Conservation (phyloP, 30 jellyfish, hydroid and myxozoan genomes). For the Chironex yamaguchii region DNA sequence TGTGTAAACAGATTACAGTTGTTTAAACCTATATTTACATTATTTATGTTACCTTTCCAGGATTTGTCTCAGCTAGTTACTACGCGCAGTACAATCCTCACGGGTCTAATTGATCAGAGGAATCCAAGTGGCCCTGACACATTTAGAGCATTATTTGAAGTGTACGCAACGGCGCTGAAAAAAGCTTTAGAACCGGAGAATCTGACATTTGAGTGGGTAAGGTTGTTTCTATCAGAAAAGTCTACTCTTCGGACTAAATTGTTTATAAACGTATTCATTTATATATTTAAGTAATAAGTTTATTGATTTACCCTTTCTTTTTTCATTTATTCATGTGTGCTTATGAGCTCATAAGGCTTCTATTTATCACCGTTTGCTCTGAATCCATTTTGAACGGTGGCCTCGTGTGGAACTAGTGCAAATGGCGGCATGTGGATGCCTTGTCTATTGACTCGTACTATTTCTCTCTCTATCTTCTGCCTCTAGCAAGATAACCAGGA, state of each 20-base stretch:
- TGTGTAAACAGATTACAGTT: no score
- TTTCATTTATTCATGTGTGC: background rate
- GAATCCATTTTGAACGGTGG: no score
- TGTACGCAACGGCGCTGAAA: constrained; percentile 47
- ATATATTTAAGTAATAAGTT: no score
- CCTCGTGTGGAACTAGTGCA: no score
- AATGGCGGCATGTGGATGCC: no score
- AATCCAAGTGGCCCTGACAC: constrained; percentile 53
- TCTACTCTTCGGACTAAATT: no score
- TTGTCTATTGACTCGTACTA: no score
- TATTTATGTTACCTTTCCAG: background rate
- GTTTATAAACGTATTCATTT: no score
- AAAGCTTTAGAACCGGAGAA: constrained; percentile 57
- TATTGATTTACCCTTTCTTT: background rate
- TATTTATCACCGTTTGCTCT: no score
- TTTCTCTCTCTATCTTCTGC: no score
- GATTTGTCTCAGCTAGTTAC: constrained; percentile 82
- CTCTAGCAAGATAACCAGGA: constrained; percentile 77
- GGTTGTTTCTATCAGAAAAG: no score
- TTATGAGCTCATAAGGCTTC: background rate
- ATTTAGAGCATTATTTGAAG: constrained; percentile 49
- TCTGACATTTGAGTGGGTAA: constrained; percentile 71
- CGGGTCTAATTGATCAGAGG: constrained; percentile 52
- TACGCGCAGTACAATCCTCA: constrained; percentile 68
- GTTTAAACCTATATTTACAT: no score